Evolutionary conservation across 2,113 vertebrate genomes (phyloP).

Genomic region (Choloepus hoffmanni): DNA sequence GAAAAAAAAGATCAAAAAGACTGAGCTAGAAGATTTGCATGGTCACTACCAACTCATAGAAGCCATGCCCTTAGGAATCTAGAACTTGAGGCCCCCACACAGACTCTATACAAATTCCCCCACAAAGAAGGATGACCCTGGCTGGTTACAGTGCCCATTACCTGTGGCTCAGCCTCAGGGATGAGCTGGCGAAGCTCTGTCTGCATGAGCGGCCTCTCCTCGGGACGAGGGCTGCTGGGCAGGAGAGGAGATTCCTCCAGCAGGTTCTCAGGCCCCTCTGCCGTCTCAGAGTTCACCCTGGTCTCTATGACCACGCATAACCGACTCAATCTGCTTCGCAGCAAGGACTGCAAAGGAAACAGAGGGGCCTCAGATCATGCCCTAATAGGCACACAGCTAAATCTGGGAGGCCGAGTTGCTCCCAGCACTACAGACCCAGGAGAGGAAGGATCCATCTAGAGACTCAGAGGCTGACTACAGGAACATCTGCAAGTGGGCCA

Average conservation of each 20-base stretch:
- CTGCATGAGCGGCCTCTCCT: slow-evolving; percentile 63
- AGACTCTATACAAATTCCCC: background rate
- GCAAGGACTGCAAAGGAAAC: slow-evolving; percentile 74
- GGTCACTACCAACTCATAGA: background rate
- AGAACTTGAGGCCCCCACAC: background rate
- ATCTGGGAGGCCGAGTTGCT: background rate
- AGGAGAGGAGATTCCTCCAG: slow-evolving; percentile 85
- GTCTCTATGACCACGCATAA: slow-evolving; percentile 84
- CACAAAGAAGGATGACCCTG: accelerated
- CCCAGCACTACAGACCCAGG: background rate
- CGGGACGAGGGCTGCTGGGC: background rate
- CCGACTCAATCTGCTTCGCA: slow-evolving; percentile 81
- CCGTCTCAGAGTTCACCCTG: accelerated
- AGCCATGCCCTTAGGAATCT: background rate
- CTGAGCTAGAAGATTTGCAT: background rate
- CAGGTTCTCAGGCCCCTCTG: background rate
- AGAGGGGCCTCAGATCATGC: background rate
- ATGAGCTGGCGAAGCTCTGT: slow-evolving; percentile 80
- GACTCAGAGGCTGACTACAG: background rate
- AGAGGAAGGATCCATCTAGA: background rate
- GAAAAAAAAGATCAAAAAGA: background rate
- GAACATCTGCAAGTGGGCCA: background rate
- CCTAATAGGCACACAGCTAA: background rate
- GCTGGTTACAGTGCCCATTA: background rate
- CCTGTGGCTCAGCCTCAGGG: slow-evolving; percentile 84